Conservation (phyloP, 2,888 invertebrate genomes). For the Ormyrus thymus region DNA sequence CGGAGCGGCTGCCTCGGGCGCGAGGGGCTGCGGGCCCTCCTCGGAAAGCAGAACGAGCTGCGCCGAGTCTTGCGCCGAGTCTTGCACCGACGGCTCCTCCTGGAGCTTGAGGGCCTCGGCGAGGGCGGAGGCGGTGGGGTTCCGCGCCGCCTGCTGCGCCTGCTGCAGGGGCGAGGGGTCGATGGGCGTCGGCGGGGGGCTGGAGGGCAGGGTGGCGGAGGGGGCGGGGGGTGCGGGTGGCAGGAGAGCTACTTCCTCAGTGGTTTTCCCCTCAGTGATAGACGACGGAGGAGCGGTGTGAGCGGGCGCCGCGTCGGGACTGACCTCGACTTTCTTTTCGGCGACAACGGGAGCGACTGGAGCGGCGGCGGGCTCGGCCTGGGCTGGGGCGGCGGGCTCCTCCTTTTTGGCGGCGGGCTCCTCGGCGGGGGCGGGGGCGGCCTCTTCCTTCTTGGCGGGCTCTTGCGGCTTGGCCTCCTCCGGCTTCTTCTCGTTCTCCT, state of each 20-base stretch:
- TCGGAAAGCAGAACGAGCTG: no score
- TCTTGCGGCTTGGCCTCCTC: slow-evolving; percentile 46
- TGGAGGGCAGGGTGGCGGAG: slow-evolving; percentile 69
- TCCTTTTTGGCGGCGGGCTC: slow-evolving; percentile 59
- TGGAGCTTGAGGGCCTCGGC: slow-evolving; percentile 67
- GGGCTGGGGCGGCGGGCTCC: slow-evolving; percentile 66
- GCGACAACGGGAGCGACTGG: slow-evolving; percentile 69
- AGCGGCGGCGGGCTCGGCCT: slow-evolving; percentile 64
- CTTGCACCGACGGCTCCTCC: background rate
- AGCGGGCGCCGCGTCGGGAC: slow-evolving; percentile 69
- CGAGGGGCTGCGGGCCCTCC: slow-evolving; percentile 16
- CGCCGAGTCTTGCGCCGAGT: no score
- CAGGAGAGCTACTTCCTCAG: slow-evolving; percentile 66
- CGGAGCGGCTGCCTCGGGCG: slow-evolving; percentile 12
- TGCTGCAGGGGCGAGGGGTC: slow-evolving; percentile 73
- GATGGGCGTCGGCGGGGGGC: slow-evolving; percentile 73
- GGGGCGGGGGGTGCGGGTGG: slow-evolving; percentile 63
- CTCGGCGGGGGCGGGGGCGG: slow-evolving; percentile 66
- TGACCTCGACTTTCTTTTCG: slow-evolving; percentile 73
- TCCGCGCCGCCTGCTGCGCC: slow-evolving; percentile 66
- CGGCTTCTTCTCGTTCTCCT: slow-evolving; percentile 56
- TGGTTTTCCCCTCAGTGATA: slow-evolving; percentile 75
- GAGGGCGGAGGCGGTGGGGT: slow-evolving; percentile 68
- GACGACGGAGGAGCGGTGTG: slow-evolving; percentile 65
- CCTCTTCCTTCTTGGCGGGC: slow-evolving; percentile 56